Base-by-base conservation (phyloP, 2,797 vertebrate species). In the Lophius americanus region DNA sequence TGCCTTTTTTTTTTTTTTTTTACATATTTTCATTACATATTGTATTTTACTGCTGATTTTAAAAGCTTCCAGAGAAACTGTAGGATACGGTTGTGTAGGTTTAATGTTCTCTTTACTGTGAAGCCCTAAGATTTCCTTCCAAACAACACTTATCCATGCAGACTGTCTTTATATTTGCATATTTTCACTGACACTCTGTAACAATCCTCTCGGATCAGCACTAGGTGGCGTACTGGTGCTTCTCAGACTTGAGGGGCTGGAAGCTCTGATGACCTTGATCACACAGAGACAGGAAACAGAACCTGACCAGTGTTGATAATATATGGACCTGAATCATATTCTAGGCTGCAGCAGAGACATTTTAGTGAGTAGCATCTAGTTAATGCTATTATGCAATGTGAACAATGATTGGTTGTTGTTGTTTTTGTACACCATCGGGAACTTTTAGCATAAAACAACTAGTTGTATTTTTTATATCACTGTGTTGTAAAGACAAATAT, bases 221-320 rank as follows among this genome's bases (percentile, higher is more conserved):
- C 83, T 76, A 88, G 89, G 70, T 80, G 89, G 86, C 84, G 73
- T 72, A 43, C 73, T 69, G 73, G 10, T 47, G 66, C 61, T 87
- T 48, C 33, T 65, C 58, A 58, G 54, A 33, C 59, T 12, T 2
- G 6, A 42, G 37, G 8, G 11, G 9, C 49, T 33, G 35, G 8
- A 76, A 47, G 33, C 72, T 76, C 48, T 73, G 59, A 76, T 59
- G 75, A 81, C 78, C 68, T 64, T 65, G 51, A 66, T 68, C 80
- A 76, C 80, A 76, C 62, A 81, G 59, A 73, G 68, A 75, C 60
- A 57, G 61, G 49, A 64, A 64, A 53, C 42, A 79, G 73, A 70
- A 85, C 75, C 71, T 75, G 76, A 83, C 69, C 66, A 44, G 3
- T 9, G 14, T 64, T 81, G 73, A 73, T 84, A 63, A 70, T 43